phyloP scores from a whole-genome alignment of 2,113 vertebrate genomes.

The Peromyscus californicus region DNA sequence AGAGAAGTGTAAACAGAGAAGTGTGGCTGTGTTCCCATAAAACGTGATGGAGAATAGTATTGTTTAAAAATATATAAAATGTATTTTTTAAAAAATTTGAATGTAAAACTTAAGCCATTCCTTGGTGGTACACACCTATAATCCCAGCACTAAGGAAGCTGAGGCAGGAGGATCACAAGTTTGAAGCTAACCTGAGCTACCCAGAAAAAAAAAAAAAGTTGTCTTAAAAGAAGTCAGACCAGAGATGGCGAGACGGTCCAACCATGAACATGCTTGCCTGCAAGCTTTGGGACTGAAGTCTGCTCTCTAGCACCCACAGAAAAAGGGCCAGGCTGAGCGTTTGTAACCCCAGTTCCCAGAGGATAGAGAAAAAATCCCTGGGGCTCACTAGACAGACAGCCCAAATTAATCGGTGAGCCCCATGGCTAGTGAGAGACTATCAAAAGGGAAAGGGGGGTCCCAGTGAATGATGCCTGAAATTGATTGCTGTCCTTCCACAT shows the following conservation, averaged over 20 bases:
- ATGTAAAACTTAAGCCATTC: not conserved
- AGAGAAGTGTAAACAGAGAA: not conserved
- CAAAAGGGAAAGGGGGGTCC: not conserved
- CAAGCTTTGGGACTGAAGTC: no score
- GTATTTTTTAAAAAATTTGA: not conserved
- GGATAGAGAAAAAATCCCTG: not conserved
- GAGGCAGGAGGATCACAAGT: not conserved
- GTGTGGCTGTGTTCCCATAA: not conserved
- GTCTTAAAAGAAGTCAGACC: not conserved
- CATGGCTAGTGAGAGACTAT: not conserved
- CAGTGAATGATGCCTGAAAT: not conserved
- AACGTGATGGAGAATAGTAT: slow-evolving; percentile 30
- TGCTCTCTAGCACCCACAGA: not conserved
- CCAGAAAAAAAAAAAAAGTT: not conserved
- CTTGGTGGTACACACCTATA: not conserved
- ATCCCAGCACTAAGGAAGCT: not conserved
- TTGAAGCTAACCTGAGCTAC: not conserved
- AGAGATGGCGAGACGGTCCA: not conserved
- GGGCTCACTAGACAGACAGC: not conserved
- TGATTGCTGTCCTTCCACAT: not conserved
- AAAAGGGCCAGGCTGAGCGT: not conserved
- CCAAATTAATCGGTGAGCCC: no score
- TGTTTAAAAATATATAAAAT: slow-evolving; percentile 5
- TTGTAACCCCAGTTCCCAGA: not conserved
- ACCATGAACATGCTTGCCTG: not conserved